Evolutionary conservation across 2,113 vertebrate genomes (phyloP), one percentile per base, ranked within the genome.

Genomic region (Caloenas nicobarica): DNA sequence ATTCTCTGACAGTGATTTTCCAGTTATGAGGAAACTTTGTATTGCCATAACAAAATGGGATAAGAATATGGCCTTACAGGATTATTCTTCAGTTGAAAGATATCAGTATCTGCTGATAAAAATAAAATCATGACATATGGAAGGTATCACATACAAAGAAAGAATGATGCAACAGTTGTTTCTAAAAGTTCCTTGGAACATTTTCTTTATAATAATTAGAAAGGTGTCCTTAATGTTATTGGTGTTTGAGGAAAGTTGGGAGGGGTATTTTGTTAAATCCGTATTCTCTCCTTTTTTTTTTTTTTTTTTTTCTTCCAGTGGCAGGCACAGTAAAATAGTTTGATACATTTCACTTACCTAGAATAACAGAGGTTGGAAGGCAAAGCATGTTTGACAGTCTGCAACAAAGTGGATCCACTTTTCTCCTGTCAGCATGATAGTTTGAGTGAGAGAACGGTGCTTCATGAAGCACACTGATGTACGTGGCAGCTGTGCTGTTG

Each of bases 341-440:
- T 95, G 61, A 74, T 73, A 72, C 24, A 76, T 83, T 96, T 95
- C 76, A 57, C 56, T 90, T 91, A 76, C 29, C 42, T 83, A 74
- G 29, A 78, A 81, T 60, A 95, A 64, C 38, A 28, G 60, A 88
- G 34, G 46, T 61, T 86, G 71, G 88, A 93, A 96, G 80, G 51
- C 36, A 86, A 81, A 91, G 8, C 22, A 44, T 73, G 34, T 81
- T 88, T 88, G 74, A 91, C 80, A 93, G 76, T 74, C 46, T 93
- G 60, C 51, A 93, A 62, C 42, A 86, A 95, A 96, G 60, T 83
- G 56, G 53, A 88, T 93, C 34, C 44, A 78, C 93, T 96, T 93
- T 91, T 92, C 61, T 90, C 44, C 65, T 92, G 86, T 88, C 90
- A 93, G 25, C 62, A 81, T 1, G 5, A 60, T 71, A 69, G 64